Evolutionary conservation across 1,140 invertebrate genomes (phyloP).

Genomic region (Drosophila suzukii): DNA sequence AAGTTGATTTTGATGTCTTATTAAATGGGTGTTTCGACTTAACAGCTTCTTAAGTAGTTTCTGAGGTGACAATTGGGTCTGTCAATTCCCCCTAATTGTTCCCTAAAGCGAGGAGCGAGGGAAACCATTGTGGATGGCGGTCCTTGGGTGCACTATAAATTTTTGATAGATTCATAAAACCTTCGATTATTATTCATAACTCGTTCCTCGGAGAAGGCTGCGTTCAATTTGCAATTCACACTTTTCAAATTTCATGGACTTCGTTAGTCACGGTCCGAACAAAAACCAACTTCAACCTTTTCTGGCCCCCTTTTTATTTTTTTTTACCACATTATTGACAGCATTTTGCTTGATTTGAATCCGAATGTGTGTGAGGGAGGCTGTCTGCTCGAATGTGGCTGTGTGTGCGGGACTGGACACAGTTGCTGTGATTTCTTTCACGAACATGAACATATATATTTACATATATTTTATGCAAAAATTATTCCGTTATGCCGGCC

Average conservation of each 20-base stretch:
- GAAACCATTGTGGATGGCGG: neutral
- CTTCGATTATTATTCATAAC: conserved; percentile 78
- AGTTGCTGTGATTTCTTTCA: conserved; percentile 82
- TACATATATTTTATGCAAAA: conserved; percentile 84
- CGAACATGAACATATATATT: conserved; percentile 75
- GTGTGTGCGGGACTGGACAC: conserved; percentile 51
- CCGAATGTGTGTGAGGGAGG: conserved; percentile 54
- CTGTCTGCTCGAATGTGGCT: conserved; percentile 4
- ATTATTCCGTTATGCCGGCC: conserved; percentile 80
- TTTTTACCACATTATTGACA: conserved; percentile 72
- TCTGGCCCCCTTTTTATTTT: conserved; percentile 24
- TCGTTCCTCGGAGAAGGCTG: conserved; percentile 53
- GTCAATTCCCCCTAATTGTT: conserved; percentile 24
- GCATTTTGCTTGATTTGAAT: conserved; percentile 82
- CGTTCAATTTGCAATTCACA: conserved; percentile 81
- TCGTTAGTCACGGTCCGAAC: conserved; percentile 72
- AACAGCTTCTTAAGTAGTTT: conserved; percentile 77
- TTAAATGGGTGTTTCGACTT: conserved; percentile 72
- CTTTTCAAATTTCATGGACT: conserved; percentile 78
- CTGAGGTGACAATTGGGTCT: conserved; percentile 57
- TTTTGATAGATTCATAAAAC: conserved; percentile 35
- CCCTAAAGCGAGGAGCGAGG: neutral
- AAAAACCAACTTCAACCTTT: conserved; percentile 38
- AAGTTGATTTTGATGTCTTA: conserved; percentile 79
- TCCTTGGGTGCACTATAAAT: conserved; percentile 16